Base-by-base conservation (phyloP, 2,888 invertebrate genomes). In the Drosophila robusta region DNA sequence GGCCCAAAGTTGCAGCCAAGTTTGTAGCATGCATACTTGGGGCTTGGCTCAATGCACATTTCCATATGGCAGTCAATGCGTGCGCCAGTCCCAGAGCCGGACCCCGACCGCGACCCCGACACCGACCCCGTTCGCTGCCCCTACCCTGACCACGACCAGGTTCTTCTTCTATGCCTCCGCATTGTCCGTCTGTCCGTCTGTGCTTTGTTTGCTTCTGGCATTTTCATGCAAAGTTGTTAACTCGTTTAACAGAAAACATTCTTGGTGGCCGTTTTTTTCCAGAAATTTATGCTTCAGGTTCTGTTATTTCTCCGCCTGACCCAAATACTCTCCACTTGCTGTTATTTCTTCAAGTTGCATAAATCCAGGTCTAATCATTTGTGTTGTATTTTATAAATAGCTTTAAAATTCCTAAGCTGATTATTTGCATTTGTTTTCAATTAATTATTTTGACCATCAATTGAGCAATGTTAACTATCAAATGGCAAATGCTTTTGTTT, bases 171-270 rank as follows among this genome's bases (percentile, higher is more conserved):
- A 22, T 34, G 36, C 26, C 26, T 8, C 26, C 26, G 26, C 26
- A 26, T 26, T 7, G 26, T 7, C 24, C 18, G n/a, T n/a, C n/a
- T n/a, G 54, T 34, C 42, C 11, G 38, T 44, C 39, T 16, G 41
- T 7, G 32, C 65, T 84, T 69, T 85, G 87, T 87, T 83, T 86
- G 78, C 58, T 16, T 63, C 62, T 52, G 72, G 34, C 63, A 69
- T 75, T 86, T 78, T 75, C 78, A 86, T 87, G 88, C 88, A 85
- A 89, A 87, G 89, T 76, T 82, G 88, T 77, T 89, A 87, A 75
- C 89, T 87, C 74, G 82, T 67, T 81, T 83, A 79, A 75, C 75
- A 66, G 67, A 75, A 69, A 11, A 69, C 69, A 55, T 74, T 62
- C 26, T 60, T 67, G 39, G 50, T 46, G 63, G 45, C 64, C 54